Base-by-base conservation (phyloP, 2,888 invertebrate species). In the Ophion costatus region DNA sequence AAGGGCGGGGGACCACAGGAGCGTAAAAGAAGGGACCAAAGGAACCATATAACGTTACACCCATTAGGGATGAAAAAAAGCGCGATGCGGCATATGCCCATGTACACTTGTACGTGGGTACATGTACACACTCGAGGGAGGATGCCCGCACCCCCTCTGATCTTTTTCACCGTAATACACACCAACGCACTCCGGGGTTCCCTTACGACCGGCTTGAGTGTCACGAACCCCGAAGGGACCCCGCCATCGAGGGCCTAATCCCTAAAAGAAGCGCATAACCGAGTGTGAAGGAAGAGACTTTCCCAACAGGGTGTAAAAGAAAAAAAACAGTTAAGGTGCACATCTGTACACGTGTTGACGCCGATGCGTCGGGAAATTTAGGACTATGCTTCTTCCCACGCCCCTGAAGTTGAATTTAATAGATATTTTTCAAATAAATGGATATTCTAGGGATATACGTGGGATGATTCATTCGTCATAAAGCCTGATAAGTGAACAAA, bases 131-230 rank as follows among this genome's bases (percentile, higher is more conserved):
- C 70, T 79, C 64, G 77, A 80, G 57, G 59, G 74, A 78, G 64
- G 74, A 83, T 83, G 77, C 80, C 80, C 86, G 79, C 83, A 85
- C 83, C 74, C 80, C 59, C 66, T 83, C 51, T 57, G 73, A 77
- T 63, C 84, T 84, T 81, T 75, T 86, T 79, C 75, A 51, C 56
- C 71, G 33, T 83, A 69, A 83, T 70, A 69, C 74, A 67, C 22
- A 69, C 69, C 66, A 61, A 66, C 59, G 76, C 80, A 71, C 85
- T 70, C 75, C 73, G 66, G 74, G 84, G 75, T 84, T 86, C 59
- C 63, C 75, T 82, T 74, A 82, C 77, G 73, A 75, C 57, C 77
- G 84, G 82, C 81, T 81, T 71, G 86, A 85, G 80, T 86, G 86
- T 85, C 82, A 79, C 70, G 73, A 84, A 73, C 80, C 82, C 80